Evolutionary conservation across 2,888 invertebrate genomes (phyloP), one percentile per base, ranked within the genome.

Genomic region (Microctonus brassicae): DNA sequence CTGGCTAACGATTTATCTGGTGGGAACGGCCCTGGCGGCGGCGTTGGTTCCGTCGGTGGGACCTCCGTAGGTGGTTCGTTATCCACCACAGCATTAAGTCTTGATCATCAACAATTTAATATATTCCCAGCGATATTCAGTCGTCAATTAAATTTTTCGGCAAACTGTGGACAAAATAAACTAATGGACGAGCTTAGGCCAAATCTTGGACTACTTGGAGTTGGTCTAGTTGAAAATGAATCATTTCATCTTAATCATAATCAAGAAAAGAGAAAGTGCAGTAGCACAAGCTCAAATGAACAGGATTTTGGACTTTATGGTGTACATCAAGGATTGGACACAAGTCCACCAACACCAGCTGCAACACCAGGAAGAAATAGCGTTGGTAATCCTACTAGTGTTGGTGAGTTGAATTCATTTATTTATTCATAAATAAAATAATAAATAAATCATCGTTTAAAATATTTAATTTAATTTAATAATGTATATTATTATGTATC

Each of bases 41-140:
- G 86, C 76, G 93, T 94, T 92, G 94, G 94, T 93, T 92, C 94
- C 93, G 93, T 94, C 93, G 90, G 92, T 91, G 89, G 92, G 91
- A 88, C 92, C 92, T 90, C 93, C 86, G 86, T 89, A 86, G 86
- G 86, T 75, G 85, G 83, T 61, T 86, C 83, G 60, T 78, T 83
- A 72, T 85, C 89, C 82, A 91, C 90, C 82, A 89, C 90, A 84
- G 90, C 89, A 82, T 90, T 91, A 82, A 91, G 90, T 80, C 81
- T 87, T 69, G 91, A 91, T 81, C 93, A 92, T 77, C 94, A 95
- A 87, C 95, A 95, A 89, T 95, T 95, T 90, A 95, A 95, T 90
- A 96, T 96, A 84, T 95, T 96, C 89, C 95, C 95, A 82, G 95
- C 95, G 74, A 95, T 95, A 87, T 96, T 96, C 88, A 95, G 95